phyloP scores from a whole-genome alignment of 2,888 invertebrate species.

The Polyommatus iphigenia region DNA sequence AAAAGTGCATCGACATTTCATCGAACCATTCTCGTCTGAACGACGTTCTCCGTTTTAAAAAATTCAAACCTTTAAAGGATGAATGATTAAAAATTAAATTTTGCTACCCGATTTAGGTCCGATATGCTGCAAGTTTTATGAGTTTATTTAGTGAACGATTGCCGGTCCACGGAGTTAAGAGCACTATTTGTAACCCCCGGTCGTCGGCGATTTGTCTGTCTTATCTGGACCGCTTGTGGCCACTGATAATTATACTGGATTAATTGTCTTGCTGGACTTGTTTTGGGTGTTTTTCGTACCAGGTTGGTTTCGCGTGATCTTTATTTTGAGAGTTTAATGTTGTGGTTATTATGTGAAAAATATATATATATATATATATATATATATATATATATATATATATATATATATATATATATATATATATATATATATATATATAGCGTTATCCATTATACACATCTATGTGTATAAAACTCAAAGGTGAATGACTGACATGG shows the following conservation, averaged over 20 bases:
- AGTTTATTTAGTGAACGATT: conserved; percentile 30
- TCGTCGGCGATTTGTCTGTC: conserved; percentile 39
- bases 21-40: not conserved
- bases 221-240: conserved; percentile 41
- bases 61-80: not conserved
- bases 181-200: conserved; percentile 40
- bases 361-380: no score
- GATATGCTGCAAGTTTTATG: conserved; percentile 21
- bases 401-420: no score
- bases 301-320: not conserved
- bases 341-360: no score
- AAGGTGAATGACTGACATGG: no score
- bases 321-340: no score
- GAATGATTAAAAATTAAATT: conserved; percentile 1
- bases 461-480: no score
- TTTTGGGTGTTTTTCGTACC: conserved; percentile 13
- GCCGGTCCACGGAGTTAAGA: conserved; percentile 35
- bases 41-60: not conserved
- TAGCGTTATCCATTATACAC: no score
- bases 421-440: no score
- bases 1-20: not conserved
- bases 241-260: conserved; percentile 29
- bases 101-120: not conserved
- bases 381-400: no score
- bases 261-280: conserved; percentile 20